Base-by-base conservation (phyloP, 30 jellyfish, hydroid and myxozoan species). In the Aurelia sp. region DNA sequence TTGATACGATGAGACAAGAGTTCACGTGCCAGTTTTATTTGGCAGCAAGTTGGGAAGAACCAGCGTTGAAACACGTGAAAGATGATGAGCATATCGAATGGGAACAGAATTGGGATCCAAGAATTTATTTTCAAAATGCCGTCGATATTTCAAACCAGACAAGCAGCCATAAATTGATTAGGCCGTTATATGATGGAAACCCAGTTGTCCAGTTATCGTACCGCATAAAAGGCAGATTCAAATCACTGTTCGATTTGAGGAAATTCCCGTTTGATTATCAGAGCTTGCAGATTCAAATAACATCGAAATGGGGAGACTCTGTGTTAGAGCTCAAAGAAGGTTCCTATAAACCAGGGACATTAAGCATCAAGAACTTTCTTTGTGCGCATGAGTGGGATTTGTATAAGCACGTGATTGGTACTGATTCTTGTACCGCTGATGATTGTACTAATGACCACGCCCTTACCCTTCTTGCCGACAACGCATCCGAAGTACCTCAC, bases 81-180 rank as follows among this genome's bases (percentile, higher is more conserved):
- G 72, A 74, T 16, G 84, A 57, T 30, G 62, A 57, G 53, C 72
- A 65, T 3, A 75, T 90, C 23, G 82, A 76, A 21, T 90, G 97
- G 97, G 91, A 83, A 30, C 64, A 73, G 51, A 74, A 68, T 66
- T 90, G 97, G 97, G 88, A 90, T 61, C 97, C 97, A 31, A 82
- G 97, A 62, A 69, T 90, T 9, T 82, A 82, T 66, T 90, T 90
- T 68, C 97, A 92, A 76, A 90, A 90, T 68, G 97, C 95, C 1
- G 93, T 90, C 22, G 95, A 90, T 51, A 72, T 90, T 12, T 57
- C 30, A 37, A 90, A 80, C 33, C 53, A 86, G 27, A 66, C 89
- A 20, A 79, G 81, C 60, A 79, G 75, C 50, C 61, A 71, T n/a
- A 79, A 48, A 50, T 57, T 79, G 33, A 47, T 79, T 4, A 69